Evolutionary conservation across 2,888 invertebrate genomes (phyloP).

Genomic region (Heteromurus nitidus): DNA sequence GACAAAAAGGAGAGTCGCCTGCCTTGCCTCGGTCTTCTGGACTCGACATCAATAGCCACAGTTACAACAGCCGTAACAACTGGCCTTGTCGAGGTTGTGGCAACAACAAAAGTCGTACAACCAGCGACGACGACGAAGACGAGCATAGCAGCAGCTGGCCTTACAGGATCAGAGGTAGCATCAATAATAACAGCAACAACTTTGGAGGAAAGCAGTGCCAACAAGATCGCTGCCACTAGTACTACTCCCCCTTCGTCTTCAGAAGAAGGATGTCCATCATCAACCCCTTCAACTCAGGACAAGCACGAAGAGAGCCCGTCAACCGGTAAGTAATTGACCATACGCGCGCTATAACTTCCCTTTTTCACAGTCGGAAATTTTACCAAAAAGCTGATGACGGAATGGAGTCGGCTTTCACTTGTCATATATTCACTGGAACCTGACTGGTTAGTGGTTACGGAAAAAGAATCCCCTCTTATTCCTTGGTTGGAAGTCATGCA

Average conservation of each 20-base stretch:
- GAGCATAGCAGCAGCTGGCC: constrained; percentile 28
- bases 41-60: constrained; percentile 59
- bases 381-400: too few species aligned
- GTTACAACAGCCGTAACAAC: constrained; percentile 48
- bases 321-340: constrained; percentile 50
- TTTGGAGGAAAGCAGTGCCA: constrained; percentile 20
- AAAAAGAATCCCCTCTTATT: too few species aligned
- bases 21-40: constrained; percentile 58
- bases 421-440: background rate
- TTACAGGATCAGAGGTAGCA: constrained; percentile 46
- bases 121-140: constrained; percentile 23
- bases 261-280: constrained; percentile 52
- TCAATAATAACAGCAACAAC: constrained; percentile 44
- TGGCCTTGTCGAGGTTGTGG: constrained; percentile 53
- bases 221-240: constrained; percentile 17
- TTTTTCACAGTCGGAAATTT: constrained; percentile 19
- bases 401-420: background rate
- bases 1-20: constrained; percentile 63
- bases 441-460: too few species aligned
- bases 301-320: constrained; percentile 40
- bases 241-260: constrained; percentile 38
- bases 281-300: constrained; percentile 45
- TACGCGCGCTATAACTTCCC: constrained; percentile 26
- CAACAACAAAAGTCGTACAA: constrained; percentile 56
- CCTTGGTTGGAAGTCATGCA: too few species aligned